Conservation (phyloP, 2,888 invertebrate genomes). For the Eucriotettix oculatus region DNA sequence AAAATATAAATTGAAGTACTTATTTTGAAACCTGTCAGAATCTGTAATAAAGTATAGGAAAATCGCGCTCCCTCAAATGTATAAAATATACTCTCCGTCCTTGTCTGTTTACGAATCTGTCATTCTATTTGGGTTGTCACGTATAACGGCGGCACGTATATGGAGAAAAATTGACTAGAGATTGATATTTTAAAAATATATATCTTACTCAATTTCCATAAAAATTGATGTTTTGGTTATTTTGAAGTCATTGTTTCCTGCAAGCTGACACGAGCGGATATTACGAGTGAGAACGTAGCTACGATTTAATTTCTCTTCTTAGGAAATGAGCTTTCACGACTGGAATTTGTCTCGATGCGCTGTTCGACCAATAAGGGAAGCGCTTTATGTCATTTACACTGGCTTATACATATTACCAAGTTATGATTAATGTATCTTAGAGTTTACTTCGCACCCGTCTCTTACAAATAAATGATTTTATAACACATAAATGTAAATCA, state of each 20-base stretch:
- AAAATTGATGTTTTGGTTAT: neutral
- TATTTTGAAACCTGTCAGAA: neutral
- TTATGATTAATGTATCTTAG: too few relatives aligned
- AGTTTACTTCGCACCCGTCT: too few relatives aligned
- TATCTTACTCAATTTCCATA: neutral
- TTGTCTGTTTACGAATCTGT: neutral
- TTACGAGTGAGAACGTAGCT: neutral
- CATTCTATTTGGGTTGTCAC: neutral
- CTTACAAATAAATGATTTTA: too few relatives aligned
- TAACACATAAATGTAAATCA: too few relatives aligned
- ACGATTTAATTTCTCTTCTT: neutral
- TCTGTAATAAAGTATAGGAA: neutral
- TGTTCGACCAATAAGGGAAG: too few relatives aligned
- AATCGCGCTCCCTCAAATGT: neutral
- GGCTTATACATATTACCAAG: too few relatives aligned
- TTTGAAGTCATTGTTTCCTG: neutral
- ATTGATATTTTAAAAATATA: neutral
- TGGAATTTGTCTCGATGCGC: neutral
- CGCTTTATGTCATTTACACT: too few relatives aligned
- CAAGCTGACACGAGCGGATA: neutral
- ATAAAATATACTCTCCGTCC: neutral
- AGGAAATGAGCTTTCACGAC: neutral
- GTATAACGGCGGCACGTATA: neutral
- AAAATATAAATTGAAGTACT: neutral
- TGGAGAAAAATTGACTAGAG: neutral